Base-by-base conservation (phyloP, 2,888 invertebrate species). In the Rhagonycha fulva region DNA sequence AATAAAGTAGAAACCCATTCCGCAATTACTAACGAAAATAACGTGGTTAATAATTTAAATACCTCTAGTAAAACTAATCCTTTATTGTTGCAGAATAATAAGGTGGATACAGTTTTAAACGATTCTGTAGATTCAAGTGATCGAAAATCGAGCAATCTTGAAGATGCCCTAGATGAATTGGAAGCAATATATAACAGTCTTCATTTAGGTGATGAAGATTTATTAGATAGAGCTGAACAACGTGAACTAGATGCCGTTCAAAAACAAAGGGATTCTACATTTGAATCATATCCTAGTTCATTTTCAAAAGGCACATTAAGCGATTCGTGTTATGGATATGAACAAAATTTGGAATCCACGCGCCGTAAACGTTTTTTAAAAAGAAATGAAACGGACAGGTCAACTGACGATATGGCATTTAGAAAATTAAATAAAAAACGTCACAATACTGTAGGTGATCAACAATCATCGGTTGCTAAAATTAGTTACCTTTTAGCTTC, bases 131-230 rank as follows among this genome's bases (percentile, higher is more conserved):
- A 70, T 26, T 32, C 19, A 24, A 28, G 19, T 19, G 23, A 72
- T 12, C 72, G 92, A 81, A 94, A 94, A 86, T 94, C 94, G 3
- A 92, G 93, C 14, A 96, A 96, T 86, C 89, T 96, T 61, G 96
- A 96, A 85, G 96, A 97, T 84, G 97, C 97, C 71, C 90, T 97
- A 24, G 94, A 94, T 83, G 97, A 97, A 87, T 87, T 97, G 73
- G 97, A 97, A 89, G 94, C 94, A n/a, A 96, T 97, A 84, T 95
- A 96, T 85, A 95, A 96, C 82, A 96, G 95, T 82, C 90, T 97
- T 74, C 93, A 94, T n/a, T 89, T 96, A 70, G 94, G 94, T 0
- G 96, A 96, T 84, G 95, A 95, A 86, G 94, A 95, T 87, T 89
- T 95, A 75, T 86, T 95, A 71, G 95, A 95, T 84, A 90, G 95